Percentiles rank a stretch among this genome's conserved stretches.
phyloP scores from a whole-genome alignment of 2,888 invertebrate species.

The Hipparchia semele region DNA sequence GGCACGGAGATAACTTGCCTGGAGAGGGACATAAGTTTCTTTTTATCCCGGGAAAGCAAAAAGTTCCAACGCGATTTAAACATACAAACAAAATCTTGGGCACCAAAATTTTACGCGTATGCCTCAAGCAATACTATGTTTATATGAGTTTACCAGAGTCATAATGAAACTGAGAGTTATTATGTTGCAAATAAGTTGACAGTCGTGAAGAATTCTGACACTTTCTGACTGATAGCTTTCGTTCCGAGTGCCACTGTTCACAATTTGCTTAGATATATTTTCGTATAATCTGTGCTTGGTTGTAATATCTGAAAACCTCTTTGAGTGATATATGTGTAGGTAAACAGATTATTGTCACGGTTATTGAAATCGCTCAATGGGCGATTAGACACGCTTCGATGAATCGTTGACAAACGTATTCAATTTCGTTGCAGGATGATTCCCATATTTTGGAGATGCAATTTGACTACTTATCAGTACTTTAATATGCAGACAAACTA shows the following conservation, averaged over 20 bases:
- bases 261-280: slow-evolving; percentile 35
- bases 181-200: slow-evolving; percentile 71
- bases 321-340: slow-evolving; percentile 14
- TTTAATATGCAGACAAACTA: too few species aligned
- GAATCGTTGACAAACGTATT: slow-evolving; percentile 11
- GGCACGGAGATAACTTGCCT: too few species aligned
- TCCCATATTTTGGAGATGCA: slow-evolving; percentile 21
- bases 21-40: too few species aligned
- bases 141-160: too few species aligned
- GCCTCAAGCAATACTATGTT: too few species aligned
- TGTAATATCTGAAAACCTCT: slow-evolving; percentile 17
- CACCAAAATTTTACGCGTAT: too few species aligned
- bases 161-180: slow-evolving; percentile 45
- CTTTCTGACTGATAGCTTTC: slow-evolving; percentile 71
- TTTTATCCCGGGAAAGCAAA: too few species aligned
- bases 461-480: not conserved
- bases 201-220: slow-evolving; percentile 72
- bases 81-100: too few species aligned
- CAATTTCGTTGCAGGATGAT: slow-evolving; percentile 25
- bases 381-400: slow-evolving; percentile 35
- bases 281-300: slow-evolving; percentile 31
- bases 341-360: slow-evolving; percentile 31
- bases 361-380: slow-evolving; percentile 34
- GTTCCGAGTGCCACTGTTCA: slow-evolving; percentile 64
- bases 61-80: too few species aligned